phyloP scores from a whole-genome alignment of 2,888 invertebrate species.

The Heliconius erato region DNA sequence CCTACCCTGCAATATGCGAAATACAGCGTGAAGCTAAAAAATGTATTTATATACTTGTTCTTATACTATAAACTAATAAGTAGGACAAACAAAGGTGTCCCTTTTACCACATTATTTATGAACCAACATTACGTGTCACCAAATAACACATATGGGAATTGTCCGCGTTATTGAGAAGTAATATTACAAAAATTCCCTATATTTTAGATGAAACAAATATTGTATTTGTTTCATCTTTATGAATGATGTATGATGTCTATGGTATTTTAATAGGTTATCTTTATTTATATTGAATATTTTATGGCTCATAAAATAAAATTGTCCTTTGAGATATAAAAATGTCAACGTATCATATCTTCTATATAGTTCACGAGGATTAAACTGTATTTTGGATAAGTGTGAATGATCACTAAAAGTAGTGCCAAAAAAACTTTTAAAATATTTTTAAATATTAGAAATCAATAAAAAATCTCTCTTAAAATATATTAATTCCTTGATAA shows the following conservation, averaged over 20 bases:
- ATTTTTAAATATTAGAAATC: too few species aligned
- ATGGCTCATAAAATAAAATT: not conserved
- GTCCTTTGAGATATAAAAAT: not conserved
- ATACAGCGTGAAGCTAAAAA: not conserved
- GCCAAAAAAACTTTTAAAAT: too few species aligned
- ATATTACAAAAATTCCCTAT: not conserved
- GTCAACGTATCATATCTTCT: not conserved
- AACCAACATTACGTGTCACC: not conserved
- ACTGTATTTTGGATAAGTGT: too few species aligned
- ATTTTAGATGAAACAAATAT: not conserved
- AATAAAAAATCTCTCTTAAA: too few species aligned
- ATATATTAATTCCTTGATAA: too few species aligned
- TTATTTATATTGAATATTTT: not conserved
- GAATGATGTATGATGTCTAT: not conserved
- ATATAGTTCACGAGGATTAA: not conserved
- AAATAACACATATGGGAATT: too few species aligned
- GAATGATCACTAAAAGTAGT: too few species aligned
- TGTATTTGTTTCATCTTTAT: not conserved
- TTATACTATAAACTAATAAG: not conserved
- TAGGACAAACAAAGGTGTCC: not conserved
- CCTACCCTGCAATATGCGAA: not conserved
- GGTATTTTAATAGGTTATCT: not conserved
- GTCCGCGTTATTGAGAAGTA: not conserved
- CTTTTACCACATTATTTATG: not conserved
- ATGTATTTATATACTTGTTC: not conserved